Evolutionary conservation across 2,113 vertebrate genomes (phyloP).

Genomic region (Melanostigma gelatinosum): DNA sequence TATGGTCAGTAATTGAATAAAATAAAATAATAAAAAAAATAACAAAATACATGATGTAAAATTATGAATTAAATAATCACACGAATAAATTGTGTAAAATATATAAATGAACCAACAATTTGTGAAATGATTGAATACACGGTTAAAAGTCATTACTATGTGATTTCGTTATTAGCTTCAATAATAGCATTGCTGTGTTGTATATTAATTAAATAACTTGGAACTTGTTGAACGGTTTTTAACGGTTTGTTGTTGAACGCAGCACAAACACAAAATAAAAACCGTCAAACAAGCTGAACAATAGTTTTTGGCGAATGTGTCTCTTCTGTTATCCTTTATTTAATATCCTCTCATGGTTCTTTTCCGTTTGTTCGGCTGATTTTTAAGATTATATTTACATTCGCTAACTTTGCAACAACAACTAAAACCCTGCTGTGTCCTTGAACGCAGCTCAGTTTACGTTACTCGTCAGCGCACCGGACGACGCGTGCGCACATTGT

Average conservation of each 20-base stretch:
- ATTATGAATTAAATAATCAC: too few species aligned
- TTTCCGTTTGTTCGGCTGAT: neutral
- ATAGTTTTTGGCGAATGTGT: neutral
- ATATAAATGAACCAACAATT: too few species aligned
- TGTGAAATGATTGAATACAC: too few species aligned
- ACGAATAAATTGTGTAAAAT: too few species aligned
- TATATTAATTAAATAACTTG: neutral
- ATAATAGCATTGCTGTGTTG: too few species aligned
- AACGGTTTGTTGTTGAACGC: neutral
- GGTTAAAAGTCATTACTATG: too few species aligned
- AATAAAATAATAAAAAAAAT: too few species aligned
- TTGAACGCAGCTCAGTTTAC: neutral
- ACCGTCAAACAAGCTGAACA: neutral
- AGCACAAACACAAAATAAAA: neutral
- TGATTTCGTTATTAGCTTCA: too few species aligned
- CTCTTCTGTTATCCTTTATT: neutral
- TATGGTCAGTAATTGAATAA: too few species aligned
- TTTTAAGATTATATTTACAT: neutral
- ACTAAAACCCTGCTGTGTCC: neutral
- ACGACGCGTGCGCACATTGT: neutral
- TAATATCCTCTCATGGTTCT: neutral
- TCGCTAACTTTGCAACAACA: neutral
- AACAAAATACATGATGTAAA: too few species aligned
- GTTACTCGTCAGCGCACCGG: neutral
- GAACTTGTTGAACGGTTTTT: neutral